A percentile compares a stretch with the other conserved stretches of the same genome.
Conservation (phyloP, 1,140 invertebrate genomes). For the Cyclargus thomasi region DNA sequence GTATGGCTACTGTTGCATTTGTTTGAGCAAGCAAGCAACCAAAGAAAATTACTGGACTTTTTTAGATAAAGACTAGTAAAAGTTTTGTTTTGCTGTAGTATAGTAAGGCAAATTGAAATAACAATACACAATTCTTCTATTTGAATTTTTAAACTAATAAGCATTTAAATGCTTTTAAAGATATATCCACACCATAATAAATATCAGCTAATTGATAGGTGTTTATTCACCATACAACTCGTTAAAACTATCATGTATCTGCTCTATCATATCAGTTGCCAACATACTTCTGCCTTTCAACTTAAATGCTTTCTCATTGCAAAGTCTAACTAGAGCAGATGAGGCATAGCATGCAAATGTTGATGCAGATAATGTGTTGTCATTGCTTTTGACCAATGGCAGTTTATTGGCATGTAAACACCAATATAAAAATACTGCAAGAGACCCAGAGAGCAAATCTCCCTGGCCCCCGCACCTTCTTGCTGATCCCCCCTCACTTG, state of each 20-base stretch:
- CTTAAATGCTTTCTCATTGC: constrained; percentile 86
- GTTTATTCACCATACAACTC: constrained; percentile 74
- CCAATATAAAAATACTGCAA: constrained; percentile 92
- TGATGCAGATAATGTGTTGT: constrained; percentile 75
- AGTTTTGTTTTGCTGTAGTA: too few species aligned
- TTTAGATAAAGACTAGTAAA: too few species aligned
- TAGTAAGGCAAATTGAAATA: too few species aligned
- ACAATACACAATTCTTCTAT: too few species aligned
- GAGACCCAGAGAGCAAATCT: constrained; percentile 90
- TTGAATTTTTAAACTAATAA: too few species aligned
- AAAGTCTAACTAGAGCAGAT: constrained; percentile 86
- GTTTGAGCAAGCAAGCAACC: too few species aligned
- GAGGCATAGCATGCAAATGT: constrained; percentile 89
- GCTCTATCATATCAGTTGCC: constrained; percentile 89
- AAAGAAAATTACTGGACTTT: too few species aligned
- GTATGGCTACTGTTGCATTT: too few species aligned
- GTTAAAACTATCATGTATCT: constrained; percentile 84
- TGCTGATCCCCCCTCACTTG: constrained; percentile 82
- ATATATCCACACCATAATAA: too few species aligned
- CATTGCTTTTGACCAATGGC: constrained; percentile 47
- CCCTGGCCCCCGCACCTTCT: constrained; percentile 98
- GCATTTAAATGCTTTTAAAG: too few species aligned
- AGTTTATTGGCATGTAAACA: constrained; percentile 65
- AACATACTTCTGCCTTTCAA: constrained; percentile 87
- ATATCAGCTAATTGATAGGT: too few species aligned